A percentile compares a stretch with the other conserved stretches of the same genome.
Evolutionary conservation across 2,113 vertebrate species (phyloP).

Genomic region (Poeciliopsis prolifica): DNA sequence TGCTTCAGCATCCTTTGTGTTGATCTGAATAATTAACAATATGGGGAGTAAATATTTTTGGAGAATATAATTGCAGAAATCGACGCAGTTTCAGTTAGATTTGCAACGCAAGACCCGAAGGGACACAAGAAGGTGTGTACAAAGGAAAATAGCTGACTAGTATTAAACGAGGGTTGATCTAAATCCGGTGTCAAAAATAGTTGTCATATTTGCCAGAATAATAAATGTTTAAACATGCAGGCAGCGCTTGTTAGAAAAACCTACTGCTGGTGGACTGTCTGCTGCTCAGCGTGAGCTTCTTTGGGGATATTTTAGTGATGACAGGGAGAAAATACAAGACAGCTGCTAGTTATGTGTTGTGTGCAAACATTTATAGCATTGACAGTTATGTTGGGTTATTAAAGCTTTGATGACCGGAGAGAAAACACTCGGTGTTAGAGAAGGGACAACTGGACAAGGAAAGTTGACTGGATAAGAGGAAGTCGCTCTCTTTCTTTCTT

Average conservation of each 20-base stretch:
- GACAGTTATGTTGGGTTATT: not conserved
- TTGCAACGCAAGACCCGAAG: no score
- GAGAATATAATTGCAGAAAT: conserved; percentile 7
- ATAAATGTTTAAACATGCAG: not conserved
- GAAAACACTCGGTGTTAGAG: not conserved
- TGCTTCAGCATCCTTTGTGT: not conserved
- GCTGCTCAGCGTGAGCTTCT: not conserved
- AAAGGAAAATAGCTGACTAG: not conserved
- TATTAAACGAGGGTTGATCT: not conserved
- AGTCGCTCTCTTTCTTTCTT: no score
- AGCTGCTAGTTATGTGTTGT: not conserved
- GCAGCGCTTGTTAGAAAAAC: not conserved
- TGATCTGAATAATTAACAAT: not conserved
- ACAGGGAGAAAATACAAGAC: not conserved
- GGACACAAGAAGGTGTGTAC: no score
- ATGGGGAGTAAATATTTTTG: not conserved
- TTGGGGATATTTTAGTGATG: not conserved
- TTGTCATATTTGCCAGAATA: no score
- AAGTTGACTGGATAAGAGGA: no score
- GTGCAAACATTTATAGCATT: not conserved
- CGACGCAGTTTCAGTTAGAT: not conserved
- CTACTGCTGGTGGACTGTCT: not conserved
- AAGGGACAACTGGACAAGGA: not conserved
- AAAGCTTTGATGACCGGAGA: not conserved
- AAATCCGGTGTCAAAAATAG: not conserved